Evolutionary conservation across 2,888 invertebrate species (phyloP).

Genomic region (Calliopum simillimum): DNA sequence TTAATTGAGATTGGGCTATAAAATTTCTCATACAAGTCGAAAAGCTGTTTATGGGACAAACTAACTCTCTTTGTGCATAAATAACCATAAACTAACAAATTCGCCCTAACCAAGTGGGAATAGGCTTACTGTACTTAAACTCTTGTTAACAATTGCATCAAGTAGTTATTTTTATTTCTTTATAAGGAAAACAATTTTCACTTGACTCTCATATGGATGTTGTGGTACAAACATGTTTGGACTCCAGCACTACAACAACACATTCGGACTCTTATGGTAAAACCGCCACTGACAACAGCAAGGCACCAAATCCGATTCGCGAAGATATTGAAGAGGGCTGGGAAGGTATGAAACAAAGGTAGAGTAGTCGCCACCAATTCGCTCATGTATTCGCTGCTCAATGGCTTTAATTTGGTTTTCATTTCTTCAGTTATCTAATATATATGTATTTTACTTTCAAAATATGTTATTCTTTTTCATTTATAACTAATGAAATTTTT

Average conservation of each 20-base stretch:
- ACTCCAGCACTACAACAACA: constrained; percentile 63
- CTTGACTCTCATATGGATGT: constrained; percentile 92
- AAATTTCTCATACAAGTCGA: too few relatives aligned
- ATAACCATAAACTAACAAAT: too few relatives aligned
- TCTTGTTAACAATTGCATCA: too few relatives aligned
- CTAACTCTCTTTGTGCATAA: too few relatives aligned
- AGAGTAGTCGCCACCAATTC: constrained; percentile 59
- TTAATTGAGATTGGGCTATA: too few relatives aligned
- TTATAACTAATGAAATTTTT: too few relatives aligned
- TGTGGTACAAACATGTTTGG: constrained; percentile 76
- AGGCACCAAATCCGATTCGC: constrained; percentile 49
- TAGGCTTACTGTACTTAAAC: too few relatives aligned
- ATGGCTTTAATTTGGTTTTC: constrained; percentile 8
- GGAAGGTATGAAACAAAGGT: constrained; percentile 69
- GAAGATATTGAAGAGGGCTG: constrained; percentile 65
- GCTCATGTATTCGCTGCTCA: constrained; percentile 37
- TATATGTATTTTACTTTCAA: not conserved
- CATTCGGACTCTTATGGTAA: constrained; percentile 50
- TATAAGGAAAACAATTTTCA: constrained; percentile 84
- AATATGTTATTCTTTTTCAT: too few relatives aligned
- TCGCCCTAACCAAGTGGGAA: too few relatives aligned
- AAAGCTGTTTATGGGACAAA: too few relatives aligned
- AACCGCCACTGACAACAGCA: constrained; percentile 32
- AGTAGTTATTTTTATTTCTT: not conserved
- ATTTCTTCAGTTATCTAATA: not conserved